Evolutionary conservation across 64 coral and sea anemone species (phyloP).

Genomic region (Montipora efflorescens): DNA sequence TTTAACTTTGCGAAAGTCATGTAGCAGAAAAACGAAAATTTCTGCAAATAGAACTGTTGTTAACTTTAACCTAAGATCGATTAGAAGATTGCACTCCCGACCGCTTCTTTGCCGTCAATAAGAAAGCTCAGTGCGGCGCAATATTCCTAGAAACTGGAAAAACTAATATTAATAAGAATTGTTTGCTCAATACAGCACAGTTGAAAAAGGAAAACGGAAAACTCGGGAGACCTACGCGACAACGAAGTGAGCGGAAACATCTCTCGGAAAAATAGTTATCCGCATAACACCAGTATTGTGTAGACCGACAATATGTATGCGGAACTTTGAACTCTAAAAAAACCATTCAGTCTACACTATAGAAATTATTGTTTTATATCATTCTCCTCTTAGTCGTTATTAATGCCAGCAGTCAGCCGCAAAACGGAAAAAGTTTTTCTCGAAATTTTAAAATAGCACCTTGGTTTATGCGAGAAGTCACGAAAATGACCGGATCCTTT

Average conservation of each 20-base stretch:
- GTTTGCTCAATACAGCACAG: neutral
- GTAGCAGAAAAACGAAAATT: neutral
- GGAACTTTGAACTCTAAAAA: constrained; percentile 40
- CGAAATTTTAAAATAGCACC: neutral
- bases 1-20: neutral
- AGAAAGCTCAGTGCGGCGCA: too few species aligned
- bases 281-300: neutral
- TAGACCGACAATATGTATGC: constrained; percentile 31
- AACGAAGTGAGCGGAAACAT: neutral
- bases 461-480: neutral
- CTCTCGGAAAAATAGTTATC: neutral
- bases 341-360: constrained; percentile 36
- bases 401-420: constrained; percentile 17
- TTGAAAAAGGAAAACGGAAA: constrained; percentile 10
- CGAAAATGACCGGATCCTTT: neutral
- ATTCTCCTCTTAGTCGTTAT: constrained; percentile 16
- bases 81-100: too few species aligned
- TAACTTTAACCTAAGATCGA: neutral
- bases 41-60: neutral
- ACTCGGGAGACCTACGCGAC: neutral
- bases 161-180: neutral
- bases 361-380: constrained; percentile 47
- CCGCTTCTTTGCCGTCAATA: too few species aligned
- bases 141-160: neutral
- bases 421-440: constrained; percentile 41